Percentiles rank a stretch among this genome's conserved stretches.
Evolutionary conservation across 1,140 invertebrate species (phyloP).

Genomic region (Aricia agestis): DNA sequence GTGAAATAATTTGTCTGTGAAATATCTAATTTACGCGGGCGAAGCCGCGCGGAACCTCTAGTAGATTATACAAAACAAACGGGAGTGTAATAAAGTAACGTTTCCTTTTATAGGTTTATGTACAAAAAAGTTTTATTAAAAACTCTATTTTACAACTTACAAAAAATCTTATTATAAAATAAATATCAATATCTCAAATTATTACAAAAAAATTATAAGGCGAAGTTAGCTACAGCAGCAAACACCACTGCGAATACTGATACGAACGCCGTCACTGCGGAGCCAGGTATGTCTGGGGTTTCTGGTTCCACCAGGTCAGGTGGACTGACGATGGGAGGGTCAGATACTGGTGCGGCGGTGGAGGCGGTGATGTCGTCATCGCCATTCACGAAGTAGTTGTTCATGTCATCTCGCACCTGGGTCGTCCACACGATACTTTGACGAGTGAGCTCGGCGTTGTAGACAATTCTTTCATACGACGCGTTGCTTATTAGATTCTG

Average conservation of each 20-base stretch:
- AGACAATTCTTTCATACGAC: slow-evolving; percentile 3
- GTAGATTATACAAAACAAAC: no score
- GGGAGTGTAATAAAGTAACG: no score
- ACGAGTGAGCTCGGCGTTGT: slow-evolving; percentile 28
- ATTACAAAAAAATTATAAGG: neutral
- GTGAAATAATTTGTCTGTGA: no score
- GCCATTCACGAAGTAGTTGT: slow-evolving; percentile 43
- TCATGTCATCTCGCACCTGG: slow-evolving; percentile 36
- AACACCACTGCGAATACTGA: slow-evolving; percentile 2
- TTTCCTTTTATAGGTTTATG: no score
- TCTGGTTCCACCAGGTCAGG: slow-evolving; percentile 13
- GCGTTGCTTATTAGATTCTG: slow-evolving; percentile 13
- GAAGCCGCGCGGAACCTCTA: no score
- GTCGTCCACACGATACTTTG: slow-evolving; percentile 36
- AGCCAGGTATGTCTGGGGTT: slow-evolving; percentile 1
- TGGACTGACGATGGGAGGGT: slow-evolving; percentile 28
- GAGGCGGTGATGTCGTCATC: slow-evolving; percentile 26
- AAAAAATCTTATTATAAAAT: neutral
- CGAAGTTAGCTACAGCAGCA: slow-evolving; percentile 5
- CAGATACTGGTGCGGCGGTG: slow-evolving; percentile 15
- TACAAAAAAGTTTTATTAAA: no score
- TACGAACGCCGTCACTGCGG: neutral
- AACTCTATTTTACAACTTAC: neutral
- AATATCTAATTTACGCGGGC: no score
- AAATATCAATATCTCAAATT: neutral